phyloP scores from a whole-genome alignment of 2,888 invertebrate species.

The Liopterus haemorrhoidalis region DNA sequence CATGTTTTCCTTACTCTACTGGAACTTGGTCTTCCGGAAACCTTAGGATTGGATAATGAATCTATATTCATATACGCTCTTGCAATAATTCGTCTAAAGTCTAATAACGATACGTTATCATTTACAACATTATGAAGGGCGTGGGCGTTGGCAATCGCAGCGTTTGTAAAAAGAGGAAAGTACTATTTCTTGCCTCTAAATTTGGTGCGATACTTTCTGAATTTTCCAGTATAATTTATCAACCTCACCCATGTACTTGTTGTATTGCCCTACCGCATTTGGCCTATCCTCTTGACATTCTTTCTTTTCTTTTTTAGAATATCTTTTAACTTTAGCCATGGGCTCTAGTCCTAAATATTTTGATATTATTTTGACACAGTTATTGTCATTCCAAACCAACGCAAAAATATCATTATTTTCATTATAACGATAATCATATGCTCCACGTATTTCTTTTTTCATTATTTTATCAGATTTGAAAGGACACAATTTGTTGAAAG shows the following conservation, averaged over 20 bases:
- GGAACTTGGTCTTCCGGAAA: conserved; percentile 4
- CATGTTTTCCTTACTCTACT: conserved; percentile 1
- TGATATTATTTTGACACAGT: conserved; percentile 13
- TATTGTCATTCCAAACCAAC: conserved; percentile 14
- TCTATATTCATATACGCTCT: conserved; percentile 12
- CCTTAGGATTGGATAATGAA: conserved; percentile 10
- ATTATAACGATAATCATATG: conserved; percentile 9
- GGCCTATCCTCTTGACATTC: conserved; percentile 5
- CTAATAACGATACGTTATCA: conserved; percentile 11
- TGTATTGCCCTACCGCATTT: conserved; percentile 10
- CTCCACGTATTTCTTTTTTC: conserved; percentile 12
- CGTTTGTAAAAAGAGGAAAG: conserved; percentile 3
- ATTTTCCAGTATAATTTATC: conserved; percentile 15
- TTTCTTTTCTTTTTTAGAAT: conserved; percentile 10
- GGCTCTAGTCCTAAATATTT: conserved; percentile 8
- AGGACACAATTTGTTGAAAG: too few species aligned
- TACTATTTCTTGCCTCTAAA: conserved; percentile 14
- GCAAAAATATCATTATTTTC: conserved; percentile 12
- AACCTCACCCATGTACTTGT: conserved; percentile 15
- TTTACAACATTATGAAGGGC: conserved; percentile 7
- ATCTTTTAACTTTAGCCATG: conserved; percentile 6
- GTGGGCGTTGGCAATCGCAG: conserved; percentile 7
- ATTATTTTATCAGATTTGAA: conserved; percentile 9
- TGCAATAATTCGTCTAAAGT: conserved; percentile 11
- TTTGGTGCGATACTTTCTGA: conserved; percentile 16